Conservation (phyloP, 2,797 vertebrate species). For the Mus spretus region DNA sequence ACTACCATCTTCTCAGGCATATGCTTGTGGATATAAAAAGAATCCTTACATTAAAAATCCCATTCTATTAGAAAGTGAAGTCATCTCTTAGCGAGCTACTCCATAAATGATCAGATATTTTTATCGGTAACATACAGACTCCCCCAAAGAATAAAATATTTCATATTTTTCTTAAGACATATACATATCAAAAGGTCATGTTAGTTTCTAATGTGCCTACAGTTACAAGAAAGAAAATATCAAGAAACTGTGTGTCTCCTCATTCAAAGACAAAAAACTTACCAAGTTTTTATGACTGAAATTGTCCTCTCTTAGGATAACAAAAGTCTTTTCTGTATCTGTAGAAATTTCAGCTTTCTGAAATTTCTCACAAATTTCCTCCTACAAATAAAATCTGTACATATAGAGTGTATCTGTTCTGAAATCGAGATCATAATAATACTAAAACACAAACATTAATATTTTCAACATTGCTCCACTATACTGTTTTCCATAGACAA, state of each 20-base stretch:
- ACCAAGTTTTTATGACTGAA: neutral
- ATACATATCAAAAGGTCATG: neutral
- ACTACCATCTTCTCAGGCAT: neutral
- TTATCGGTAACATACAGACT: conserved; percentile 44
- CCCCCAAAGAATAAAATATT: conserved; percentile 14
- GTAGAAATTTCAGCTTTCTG: conserved; percentile 40
- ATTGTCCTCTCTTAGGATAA: neutral
- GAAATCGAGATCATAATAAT: neutral
- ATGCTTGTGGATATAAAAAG: conserved; percentile 5
- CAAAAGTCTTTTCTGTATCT: neutral
- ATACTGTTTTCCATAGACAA: neutral
- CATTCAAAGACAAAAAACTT: neutral
- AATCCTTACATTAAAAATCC: neutral
- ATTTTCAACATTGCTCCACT: conserved; percentile 26
- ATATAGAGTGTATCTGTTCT: conserved; percentile 1
- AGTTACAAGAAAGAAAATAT: conserved; percentile 23
- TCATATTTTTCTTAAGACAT: neutral
- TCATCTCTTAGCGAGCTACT: neutral
- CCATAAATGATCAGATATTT: neutral
- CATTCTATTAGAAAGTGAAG: conserved; percentile 15
- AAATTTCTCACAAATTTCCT: neutral
- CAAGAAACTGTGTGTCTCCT: neutral
- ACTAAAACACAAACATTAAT: conserved; percentile 48
- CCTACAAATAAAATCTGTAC: neutral
- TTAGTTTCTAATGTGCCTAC: neutral